phyloP scores from a whole-genome alignment of 2,888 invertebrate genomes.

The Itoplectis maculator region DNA sequence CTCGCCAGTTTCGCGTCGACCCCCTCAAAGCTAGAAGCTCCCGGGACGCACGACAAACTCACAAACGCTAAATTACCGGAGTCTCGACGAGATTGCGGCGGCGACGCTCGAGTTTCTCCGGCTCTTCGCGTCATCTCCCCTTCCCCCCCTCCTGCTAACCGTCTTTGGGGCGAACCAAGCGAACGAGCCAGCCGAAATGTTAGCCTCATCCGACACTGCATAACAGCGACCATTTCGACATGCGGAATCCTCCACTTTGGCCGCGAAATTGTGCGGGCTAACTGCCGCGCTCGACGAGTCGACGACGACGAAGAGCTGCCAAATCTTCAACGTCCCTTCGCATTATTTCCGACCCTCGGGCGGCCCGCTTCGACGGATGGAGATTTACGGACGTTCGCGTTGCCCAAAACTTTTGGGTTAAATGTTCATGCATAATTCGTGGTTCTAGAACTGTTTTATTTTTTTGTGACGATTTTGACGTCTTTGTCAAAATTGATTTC shows the following conservation, averaged over 20 bases:
- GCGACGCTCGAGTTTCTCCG: conserved; percentile 48
- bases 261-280: not conserved
- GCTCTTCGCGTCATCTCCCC: not conserved
- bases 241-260: not conserved
- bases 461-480: too few species aligned
- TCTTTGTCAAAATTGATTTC: not conserved
- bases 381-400: not conserved
- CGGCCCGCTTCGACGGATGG: not conserved
- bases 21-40: not conserved
- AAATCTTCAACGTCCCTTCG: not conserved
- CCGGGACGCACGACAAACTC: conserved; percentile 10
- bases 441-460: too few species aligned
- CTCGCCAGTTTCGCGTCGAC: too few species aligned
- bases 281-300: not conserved
- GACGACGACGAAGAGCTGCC: too few species aligned
- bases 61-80: conserved; percentile 43
- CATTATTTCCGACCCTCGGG: not conserved
- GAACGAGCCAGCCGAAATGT: too few species aligned
- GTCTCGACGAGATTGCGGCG: conserved; percentile 40
- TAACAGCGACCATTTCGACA: not conserved
- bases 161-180: too few species aligned
- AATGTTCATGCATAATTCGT: too few species aligned
- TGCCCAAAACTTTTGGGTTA: not conserved
- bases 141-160: not conserved
- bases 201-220: not conserved